Base-by-base conservation (phyloP, 1,140 invertebrate genomes). In the Drosophila elegans region DNA sequence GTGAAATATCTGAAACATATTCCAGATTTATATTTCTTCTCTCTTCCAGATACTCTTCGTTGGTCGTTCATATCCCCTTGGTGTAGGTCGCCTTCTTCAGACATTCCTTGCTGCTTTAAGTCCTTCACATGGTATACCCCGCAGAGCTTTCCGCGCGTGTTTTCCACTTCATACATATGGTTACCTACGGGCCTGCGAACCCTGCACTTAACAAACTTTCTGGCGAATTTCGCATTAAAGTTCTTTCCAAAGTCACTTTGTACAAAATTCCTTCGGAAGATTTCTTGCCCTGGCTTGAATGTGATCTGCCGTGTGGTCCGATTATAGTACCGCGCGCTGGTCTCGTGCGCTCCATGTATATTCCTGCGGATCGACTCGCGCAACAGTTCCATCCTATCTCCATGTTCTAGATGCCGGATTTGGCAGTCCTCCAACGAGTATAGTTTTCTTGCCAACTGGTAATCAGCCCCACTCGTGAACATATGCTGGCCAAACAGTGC, bases 201-300 rank as follows among this genome's bases (percentile, higher is more conserved):
- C 11, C 46, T 27, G 11, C 34, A 39, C 10, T 21, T 39, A 1
- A 62, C 2, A 12, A 32, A 39, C 7, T 52, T 62, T 1, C 59
- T 4, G 12, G 46, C 21, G n/a, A 62, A 62, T 48, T 62, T 62
- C 1, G 25, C 46, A 10, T 62, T 52, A 5, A 62, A 29, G n/a
- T 44, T 62, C 25, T 62, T 52, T 1, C 25, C 11, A 39, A n/a
- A 62, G 21, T 52, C 46, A 12, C 59, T 62, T 3, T 42, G 11
- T 0, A 52, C 38, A 34, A 41, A 62, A 10, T 62, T 62, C 2
- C 59, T 10, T 9, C 59, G 4, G 4, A 25, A 59, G 0, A 59
- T 32, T 13, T 59, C 55, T 12, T 59, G 59, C 1, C 59, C 48
- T 6, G 55, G 41, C 16, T n/a, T 21, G 21, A 59, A 21, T 21